Conservation (phyloP, 1,140 invertebrate species). For the Lepidurus apus region DNA sequence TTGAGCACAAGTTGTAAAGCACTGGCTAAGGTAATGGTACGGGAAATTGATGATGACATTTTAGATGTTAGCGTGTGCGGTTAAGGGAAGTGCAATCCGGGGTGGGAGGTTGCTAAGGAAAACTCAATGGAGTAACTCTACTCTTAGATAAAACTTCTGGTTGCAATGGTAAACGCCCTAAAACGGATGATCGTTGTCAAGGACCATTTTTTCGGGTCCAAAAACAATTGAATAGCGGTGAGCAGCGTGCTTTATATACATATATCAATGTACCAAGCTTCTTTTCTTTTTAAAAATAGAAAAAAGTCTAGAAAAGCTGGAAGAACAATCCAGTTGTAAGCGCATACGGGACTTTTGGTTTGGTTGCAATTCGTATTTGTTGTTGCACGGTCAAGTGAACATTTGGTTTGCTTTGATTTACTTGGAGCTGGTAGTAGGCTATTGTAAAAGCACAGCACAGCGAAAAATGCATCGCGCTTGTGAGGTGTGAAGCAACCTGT, state of each 20-base stretch:
- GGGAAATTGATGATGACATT: slow-evolving; percentile 6
- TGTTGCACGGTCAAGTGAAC: not conserved
- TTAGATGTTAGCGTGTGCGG: slow-evolving; percentile 5
- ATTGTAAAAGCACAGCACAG: too few species aligned
- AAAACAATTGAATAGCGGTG: not conserved
- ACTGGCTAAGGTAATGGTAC: not conserved
- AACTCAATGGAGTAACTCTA: not conserved
- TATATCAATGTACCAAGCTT: too few species aligned
- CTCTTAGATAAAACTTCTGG: not conserved
- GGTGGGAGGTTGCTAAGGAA: not conserved
- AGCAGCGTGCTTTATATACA: too few species aligned
- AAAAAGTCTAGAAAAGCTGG: not conserved
- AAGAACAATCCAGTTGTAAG: not conserved
- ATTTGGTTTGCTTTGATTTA: not conserved
- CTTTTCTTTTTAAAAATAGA: too few species aligned
- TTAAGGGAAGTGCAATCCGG: slow-evolving; percentile 1
- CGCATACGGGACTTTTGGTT: not conserved
- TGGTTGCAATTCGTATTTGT: not conserved
- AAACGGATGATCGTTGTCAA: not conserved
- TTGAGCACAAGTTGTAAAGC: not conserved
- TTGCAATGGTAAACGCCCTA: not conserved
- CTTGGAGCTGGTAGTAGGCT: too few species aligned
- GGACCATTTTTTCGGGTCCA: not conserved
- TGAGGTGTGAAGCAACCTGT: not conserved
- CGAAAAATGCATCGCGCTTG: too few species aligned